Conservation (phyloP, 2,888 invertebrate genomes). For the Leucozona laternaria region DNA sequence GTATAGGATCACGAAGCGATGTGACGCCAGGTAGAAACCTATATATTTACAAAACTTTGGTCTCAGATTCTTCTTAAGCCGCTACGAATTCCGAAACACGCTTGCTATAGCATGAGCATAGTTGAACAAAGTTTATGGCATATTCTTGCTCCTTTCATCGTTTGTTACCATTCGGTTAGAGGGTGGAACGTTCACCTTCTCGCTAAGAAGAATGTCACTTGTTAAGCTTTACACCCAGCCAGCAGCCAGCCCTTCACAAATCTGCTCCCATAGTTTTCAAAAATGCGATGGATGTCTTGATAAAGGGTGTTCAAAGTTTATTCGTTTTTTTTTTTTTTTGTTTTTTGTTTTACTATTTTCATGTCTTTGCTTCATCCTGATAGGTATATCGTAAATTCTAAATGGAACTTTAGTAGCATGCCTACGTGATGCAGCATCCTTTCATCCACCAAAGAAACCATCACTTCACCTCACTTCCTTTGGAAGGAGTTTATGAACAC, state of each 20-base stretch:
- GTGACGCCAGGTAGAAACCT: constrained; percentile 23
- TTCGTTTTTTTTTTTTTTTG: constrained; percentile 13
- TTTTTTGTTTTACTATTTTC: neutral
- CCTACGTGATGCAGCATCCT: constrained; percentile 63
- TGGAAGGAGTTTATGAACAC: constrained; percentile 51
- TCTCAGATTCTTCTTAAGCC: constrained; percentile 53
- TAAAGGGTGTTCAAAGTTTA: constrained; percentile 59
- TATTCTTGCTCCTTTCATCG: constrained; percentile 17
- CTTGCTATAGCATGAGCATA: constrained; percentile 8
- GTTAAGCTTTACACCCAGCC: constrained; percentile 11
- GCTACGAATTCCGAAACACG: constrained; percentile 35
- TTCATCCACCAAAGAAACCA: constrained; percentile 28
- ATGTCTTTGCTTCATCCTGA: constrained; percentile 19
- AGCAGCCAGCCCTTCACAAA: constrained; percentile 8
- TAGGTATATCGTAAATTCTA: constrained; percentile 65
- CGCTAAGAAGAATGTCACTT: constrained; percentile 4
- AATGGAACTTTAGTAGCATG: constrained; percentile 61
- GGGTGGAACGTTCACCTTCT: neutral
- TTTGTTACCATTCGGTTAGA: constrained; percentile 8
- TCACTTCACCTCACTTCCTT: constrained; percentile 22
- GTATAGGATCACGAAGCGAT: constrained; percentile 29
- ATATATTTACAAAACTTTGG: constrained; percentile 24
- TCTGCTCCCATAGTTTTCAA: constrained; percentile 36
- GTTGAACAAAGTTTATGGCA: constrained; percentile 53
- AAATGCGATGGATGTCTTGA: constrained; percentile 61